These are phyloP conservation scores for Brachymystax lenok DNA, from an alignment of 2,797 vertebrate species.

Conservation along the genomic window DNA sequence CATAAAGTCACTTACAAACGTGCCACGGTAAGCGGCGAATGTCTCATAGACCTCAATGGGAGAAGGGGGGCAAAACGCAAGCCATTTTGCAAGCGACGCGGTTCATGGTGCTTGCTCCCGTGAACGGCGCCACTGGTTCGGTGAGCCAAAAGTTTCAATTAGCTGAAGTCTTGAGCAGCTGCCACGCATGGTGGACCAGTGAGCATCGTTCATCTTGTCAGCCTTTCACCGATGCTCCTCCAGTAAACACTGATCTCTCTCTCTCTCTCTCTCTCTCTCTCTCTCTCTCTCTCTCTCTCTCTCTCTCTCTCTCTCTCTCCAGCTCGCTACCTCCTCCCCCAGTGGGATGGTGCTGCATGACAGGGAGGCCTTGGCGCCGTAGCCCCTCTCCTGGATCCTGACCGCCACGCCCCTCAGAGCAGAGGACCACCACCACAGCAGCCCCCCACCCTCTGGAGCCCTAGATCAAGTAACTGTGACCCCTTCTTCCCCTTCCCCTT, in stretches of 20 bases:
- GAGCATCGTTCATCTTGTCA: too few relatives aligned
- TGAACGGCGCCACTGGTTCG: not conserved
- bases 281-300: constrained; percentile 5
- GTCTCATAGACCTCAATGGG: not conserved
- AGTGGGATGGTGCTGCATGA: constrained; percentile 75
- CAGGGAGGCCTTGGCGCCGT: constrained; percentile 64
- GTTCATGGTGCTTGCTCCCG: not conserved
- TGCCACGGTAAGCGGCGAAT: not conserved
- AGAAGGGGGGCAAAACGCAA: not conserved
- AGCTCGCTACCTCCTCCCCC: constrained; percentile 49
- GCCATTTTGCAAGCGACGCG: not conserved
- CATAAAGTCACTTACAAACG: not conserved
- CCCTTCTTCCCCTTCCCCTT: too few relatives aligned
- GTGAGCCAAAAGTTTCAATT: not conserved
- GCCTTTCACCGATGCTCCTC: too few relatives aligned
- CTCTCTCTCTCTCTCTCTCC: constrained; percentile 29
- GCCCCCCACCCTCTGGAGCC: constrained; percentile 63
- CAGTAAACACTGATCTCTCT: not conserved
- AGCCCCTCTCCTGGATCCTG: constrained; percentile 49
- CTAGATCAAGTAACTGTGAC: constrained; percentile 69
- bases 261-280: constrained; percentile 13
- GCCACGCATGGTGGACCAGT: too few relatives aligned
- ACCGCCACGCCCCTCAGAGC: constrained; percentile 14
- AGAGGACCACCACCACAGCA: constrained; percentile 35
- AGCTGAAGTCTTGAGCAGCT: not conserved